Conservation (phyloP, 2,888 invertebrate species). For the Epistrophella euchroma region DNA sequence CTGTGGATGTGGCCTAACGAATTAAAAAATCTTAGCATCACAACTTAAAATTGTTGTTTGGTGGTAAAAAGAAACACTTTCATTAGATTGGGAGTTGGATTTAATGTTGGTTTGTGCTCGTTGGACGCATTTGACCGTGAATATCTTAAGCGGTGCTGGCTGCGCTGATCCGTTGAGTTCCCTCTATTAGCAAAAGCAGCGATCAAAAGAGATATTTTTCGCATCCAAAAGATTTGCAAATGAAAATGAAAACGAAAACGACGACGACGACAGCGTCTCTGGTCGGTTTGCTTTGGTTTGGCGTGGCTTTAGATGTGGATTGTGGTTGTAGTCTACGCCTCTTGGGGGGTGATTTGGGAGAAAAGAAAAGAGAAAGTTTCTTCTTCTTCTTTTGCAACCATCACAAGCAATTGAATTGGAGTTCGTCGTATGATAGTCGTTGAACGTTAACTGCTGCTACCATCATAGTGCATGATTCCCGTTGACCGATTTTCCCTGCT, state of each 20-base stretch:
- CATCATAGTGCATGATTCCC: slow-evolving; percentile 69
- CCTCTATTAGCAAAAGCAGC: slow-evolving; percentile 50
- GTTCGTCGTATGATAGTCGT: slow-evolving; percentile 35
- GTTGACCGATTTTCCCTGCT: slow-evolving; percentile 74
- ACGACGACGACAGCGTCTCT: slow-evolving; percentile 7
- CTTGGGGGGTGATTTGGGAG: slow-evolving; percentile 54
- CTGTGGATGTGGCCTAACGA: slow-evolving; percentile 26
- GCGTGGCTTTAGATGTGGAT: not conserved
- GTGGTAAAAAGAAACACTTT: slow-evolving; percentile 67
- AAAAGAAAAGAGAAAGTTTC: slow-evolving; percentile 75
- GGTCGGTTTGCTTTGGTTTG: slow-evolving; percentile 24
- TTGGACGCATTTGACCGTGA: slow-evolving; percentile 71
- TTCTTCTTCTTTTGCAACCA: slow-evolving; percentile 55
- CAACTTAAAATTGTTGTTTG: slow-evolving; percentile 33
- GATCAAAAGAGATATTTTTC: slow-evolving; percentile 64
- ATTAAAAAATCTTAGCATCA: slow-evolving; percentile 34
- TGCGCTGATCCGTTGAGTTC: slow-evolving; percentile 64
- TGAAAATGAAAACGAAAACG: slow-evolving; percentile 78
- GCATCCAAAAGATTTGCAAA: slow-evolving; percentile 76
- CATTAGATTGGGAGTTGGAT: slow-evolving; percentile 52
- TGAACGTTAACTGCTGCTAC: slow-evolving; percentile 46
- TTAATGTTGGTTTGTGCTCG: slow-evolving; percentile 57
- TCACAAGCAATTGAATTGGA: slow-evolving; percentile 23
- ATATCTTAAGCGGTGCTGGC: slow-evolving; percentile 54
- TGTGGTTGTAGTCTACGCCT: slow-evolving; percentile 13